A percentile compares a stretch with the other conserved stretches of the same genome.
phyloP scores from a whole-genome alignment of 2,797 vertebrate species.

The Sebastes hubbsi region DNA sequence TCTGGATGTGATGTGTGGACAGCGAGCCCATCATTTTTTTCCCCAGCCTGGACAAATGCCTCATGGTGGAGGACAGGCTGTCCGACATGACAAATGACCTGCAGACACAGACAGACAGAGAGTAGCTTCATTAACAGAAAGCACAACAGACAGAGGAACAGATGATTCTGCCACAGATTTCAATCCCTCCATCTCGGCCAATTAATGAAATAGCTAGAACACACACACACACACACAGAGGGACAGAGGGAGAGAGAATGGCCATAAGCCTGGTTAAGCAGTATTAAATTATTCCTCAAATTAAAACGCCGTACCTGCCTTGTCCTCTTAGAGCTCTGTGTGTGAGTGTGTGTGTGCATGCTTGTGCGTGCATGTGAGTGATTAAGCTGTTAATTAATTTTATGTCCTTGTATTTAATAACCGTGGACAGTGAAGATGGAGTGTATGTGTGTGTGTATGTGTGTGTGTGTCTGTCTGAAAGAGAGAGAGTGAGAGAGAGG shows the following conservation, averaged over 20 bases:
- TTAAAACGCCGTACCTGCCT: slow-evolving; percentile 68
- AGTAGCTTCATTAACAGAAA: slow-evolving; percentile 66
- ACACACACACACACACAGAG: slow-evolving; percentile 31
- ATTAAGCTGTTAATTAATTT: slow-evolving; percentile 78
- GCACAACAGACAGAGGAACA: slow-evolving; percentile 66
- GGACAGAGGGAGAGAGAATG: slow-evolving; percentile 36
- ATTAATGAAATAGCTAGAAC: slow-evolving; percentile 65
- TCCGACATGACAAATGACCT: slow-evolving; percentile 56
- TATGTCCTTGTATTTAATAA: slow-evolving; percentile 78
- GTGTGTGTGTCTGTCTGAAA: background rate
- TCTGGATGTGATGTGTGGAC: slow-evolving; percentile 35
- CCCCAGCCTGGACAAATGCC: slow-evolving; percentile 54
- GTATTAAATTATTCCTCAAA: slow-evolving; percentile 74
- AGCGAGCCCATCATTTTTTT: slow-evolving; percentile 45
- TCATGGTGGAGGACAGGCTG: slow-evolving; percentile 57
- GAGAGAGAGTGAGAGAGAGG: background rate
- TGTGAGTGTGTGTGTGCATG: background rate
- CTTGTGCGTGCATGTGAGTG: slow-evolving; percentile 1
- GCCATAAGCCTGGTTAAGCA: slow-evolving; percentile 65
- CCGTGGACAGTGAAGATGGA: slow-evolving; percentile 57
- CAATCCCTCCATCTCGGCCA: slow-evolving; percentile 63
- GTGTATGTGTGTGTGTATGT: background rate
- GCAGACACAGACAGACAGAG: slow-evolving; percentile 34
- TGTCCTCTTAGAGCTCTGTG: slow-evolving; percentile 37
- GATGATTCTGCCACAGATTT: slow-evolving; percentile 71